These are phyloP conservation scores for Drosophila burlai DNA, from an alignment of 1,140 invertebrate genomes.

Conservation along the genomic window DNA sequence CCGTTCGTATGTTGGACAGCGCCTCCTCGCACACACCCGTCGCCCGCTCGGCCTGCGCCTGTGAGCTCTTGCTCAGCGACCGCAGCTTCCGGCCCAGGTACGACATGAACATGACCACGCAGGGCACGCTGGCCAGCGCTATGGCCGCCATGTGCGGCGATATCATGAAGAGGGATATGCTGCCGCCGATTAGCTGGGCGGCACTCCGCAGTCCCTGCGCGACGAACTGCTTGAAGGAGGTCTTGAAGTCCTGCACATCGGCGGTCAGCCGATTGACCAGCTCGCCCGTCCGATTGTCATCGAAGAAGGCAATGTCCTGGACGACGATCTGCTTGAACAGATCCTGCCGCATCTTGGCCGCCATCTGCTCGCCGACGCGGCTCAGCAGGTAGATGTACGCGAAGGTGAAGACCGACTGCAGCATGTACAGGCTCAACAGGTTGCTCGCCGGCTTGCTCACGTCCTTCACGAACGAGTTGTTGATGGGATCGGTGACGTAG, in stretches of 20 bases:
- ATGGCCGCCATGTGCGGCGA: constrained; percentile 95
- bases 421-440: constrained; percentile 89
- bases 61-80: constrained; percentile 73
- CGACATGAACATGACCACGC: constrained; percentile 89
- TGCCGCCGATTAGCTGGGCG: constrained; percentile 89
- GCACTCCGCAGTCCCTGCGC: constrained; percentile 94
- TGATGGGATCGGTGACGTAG: constrained; percentile 75
- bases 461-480: constrained; percentile 87
- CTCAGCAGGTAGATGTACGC: constrained; percentile 94
- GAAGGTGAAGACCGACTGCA: constrained; percentile 94
- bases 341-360: constrained; percentile 91
- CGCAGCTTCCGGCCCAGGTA: constrained; percentile 72
- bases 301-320: constrained; percentile 97
- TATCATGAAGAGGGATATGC: constrained; percentile 87
- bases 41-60: constrained; percentile 91
- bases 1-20: constrained; percentile 95
- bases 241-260: constrained; percentile 99
- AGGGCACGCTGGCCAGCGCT: constrained; percentile 93
- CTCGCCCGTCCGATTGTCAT: constrained; percentile 95
- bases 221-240: constrained; percentile 96
- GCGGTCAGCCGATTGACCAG: constrained; percentile 95
- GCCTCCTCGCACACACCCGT: constrained; percentile 96
- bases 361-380: constrained; percentile 94
- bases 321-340: constrained; percentile 93
- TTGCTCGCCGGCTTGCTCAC: constrained; percentile 89